phyloP scores from a whole-genome alignment of 2,113 vertebrate genomes.

The Tragelaphus imberbis region DNA sequence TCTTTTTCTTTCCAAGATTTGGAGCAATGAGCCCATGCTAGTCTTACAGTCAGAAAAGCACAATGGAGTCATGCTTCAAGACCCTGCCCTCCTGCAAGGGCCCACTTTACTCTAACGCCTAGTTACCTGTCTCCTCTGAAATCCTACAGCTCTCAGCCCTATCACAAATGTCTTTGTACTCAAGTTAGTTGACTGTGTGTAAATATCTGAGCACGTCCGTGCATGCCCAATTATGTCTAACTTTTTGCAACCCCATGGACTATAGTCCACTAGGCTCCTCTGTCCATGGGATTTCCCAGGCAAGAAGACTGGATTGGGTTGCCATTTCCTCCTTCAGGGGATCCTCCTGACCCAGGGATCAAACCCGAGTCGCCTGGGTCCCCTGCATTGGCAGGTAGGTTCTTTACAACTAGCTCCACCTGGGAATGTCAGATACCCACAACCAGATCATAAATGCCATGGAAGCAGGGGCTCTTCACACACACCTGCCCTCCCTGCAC shows the following conservation, averaged over 20 bases:
- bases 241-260: background rate
- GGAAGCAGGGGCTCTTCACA: background rate
- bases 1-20: too few relatives aligned
- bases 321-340: background rate
- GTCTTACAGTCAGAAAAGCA: too few relatives aligned
- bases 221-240: background rate
- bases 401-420: background rate
- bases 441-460: background rate
- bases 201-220: background rate
- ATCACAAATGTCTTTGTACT: background rate
- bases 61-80: too few relatives aligned
- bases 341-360: background rate
- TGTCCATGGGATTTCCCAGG: background rate
- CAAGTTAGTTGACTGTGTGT: background rate
- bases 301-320: background rate
- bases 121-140: too few relatives aligned
- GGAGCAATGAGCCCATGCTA: too few relatives aligned
- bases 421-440: background rate
- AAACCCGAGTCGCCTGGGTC: rapidly evolving
- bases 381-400: background rate
- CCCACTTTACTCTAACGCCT: too few relatives aligned
- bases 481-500: background rate
- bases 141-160: too few relatives aligned
- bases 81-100: too few relatives aligned
- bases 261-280: background rate